Evolutionary conservation across 2,888 invertebrate species (phyloP).

Genomic region (Erebia aethiops): DNA sequence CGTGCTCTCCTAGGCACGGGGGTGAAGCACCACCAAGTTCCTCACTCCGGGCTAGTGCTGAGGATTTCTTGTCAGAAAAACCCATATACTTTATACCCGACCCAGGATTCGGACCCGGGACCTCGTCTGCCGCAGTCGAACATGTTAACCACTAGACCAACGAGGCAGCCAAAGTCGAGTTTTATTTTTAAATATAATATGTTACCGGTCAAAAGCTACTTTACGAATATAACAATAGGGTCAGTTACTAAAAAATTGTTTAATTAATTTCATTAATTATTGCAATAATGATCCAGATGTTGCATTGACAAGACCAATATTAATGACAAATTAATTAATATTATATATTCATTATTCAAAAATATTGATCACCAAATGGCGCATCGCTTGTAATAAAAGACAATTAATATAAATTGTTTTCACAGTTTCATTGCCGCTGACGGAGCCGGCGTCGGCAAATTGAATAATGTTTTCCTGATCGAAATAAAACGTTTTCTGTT

Average conservation of each 20-base stretch:
- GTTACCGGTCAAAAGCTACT: too few species aligned
- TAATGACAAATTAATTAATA: neutral
- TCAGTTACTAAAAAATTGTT: neutral
- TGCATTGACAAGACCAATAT: slow-evolving; percentile 1
- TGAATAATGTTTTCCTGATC: slow-evolving; percentile 5
- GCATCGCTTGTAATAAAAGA: slow-evolving; percentile 5
- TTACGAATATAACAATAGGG: neutral
- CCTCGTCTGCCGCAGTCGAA: too few species aligned
- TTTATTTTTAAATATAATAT: too few species aligned
- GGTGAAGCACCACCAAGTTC: too few species aligned
- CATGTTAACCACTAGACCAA: too few species aligned
- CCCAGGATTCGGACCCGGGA: too few species aligned
- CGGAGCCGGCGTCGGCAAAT: neutral
- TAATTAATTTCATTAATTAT: too few species aligned
- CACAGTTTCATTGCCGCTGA: slow-evolving; percentile 6
- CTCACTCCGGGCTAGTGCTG: too few species aligned
- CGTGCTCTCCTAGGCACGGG: too few species aligned
- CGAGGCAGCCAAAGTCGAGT: too few species aligned
- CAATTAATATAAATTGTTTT: slow-evolving; percentile 12
- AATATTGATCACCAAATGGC: slow-evolving; percentile 10
- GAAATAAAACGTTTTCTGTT: neutral
- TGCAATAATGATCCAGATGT: neutral
- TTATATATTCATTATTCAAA: neutral
- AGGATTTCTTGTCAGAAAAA: too few species aligned
- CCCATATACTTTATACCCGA: too few species aligned